Evolutionary conservation across 2,113 vertebrate species (phyloP).

Genomic region (Scolopax mira): DNA sequence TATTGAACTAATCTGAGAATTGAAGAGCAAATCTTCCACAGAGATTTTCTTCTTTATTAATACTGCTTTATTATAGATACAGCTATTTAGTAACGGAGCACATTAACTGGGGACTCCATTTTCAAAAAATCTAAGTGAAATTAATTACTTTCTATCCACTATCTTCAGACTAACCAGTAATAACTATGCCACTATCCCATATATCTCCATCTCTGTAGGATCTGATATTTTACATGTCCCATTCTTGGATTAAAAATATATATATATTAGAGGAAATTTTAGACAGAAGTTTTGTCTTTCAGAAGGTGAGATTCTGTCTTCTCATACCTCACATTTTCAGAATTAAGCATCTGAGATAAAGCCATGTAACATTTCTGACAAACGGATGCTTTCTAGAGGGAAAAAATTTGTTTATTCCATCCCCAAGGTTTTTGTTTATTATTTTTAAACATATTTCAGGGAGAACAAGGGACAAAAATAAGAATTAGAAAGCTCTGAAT

Average conservation of each 20-base stretch:
- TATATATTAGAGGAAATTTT: neutral
- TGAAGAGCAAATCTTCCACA: neutral
- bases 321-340: neutral
- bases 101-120: conserved; percentile 30
- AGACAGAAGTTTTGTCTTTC: neutral
- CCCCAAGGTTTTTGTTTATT: neutral
- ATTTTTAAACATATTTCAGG: neutral
- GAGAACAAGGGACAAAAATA: neutral
- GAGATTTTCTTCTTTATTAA: neutral
- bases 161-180: conserved; percentile 22
- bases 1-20: conserved; percentile 35
- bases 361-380: neutral
- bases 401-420: neutral
- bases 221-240: neutral
- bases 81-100: neutral
- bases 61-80: conserved; percentile 21
- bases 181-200: conserved; percentile 19
- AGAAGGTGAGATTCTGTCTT: neutral
- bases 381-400: neutral
- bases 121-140: conserved; percentile 63
- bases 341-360: neutral
- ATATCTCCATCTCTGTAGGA: conserved; percentile 9
- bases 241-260: neutral
- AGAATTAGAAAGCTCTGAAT: neutral
- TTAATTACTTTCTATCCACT: conserved; percentile 54